Conservation (phyloP, 2,797 vertebrate species). For the Cossypha dichroa region DNA sequence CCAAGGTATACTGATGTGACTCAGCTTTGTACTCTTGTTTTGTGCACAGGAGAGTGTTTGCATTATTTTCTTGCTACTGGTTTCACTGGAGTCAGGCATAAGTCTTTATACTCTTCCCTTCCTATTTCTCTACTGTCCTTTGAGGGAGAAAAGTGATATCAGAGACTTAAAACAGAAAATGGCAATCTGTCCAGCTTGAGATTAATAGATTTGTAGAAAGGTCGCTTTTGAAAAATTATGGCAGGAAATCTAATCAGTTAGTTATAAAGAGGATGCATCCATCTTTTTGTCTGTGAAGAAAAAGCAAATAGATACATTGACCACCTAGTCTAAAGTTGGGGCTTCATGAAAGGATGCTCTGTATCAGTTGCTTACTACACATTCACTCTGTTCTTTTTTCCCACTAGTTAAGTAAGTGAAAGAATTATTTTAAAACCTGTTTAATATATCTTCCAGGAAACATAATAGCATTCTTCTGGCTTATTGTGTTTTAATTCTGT, state of each 20-base stretch:
- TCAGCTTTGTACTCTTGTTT: neutral
- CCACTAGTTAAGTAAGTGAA: neutral
- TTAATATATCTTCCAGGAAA: neutral
- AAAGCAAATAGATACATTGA: neutral
- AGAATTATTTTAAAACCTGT: neutral
- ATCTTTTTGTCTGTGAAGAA: neutral
- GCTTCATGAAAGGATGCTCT: neutral
- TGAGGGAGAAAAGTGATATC: neutral
- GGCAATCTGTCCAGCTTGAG: neutral
- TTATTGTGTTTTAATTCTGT: neutral
- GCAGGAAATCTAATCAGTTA: neutral
- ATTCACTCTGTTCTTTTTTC: neutral
- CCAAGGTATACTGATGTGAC: neutral
- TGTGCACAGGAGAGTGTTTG: neutral
- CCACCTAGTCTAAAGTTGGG: neutral
- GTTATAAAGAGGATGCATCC: neutral
- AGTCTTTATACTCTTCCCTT: neutral
- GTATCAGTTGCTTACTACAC: neutral
- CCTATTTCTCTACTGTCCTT: neutral
- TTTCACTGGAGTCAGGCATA: neutral
- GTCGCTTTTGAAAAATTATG: neutral
- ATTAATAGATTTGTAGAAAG: neutral
- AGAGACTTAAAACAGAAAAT: neutral
- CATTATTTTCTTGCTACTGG: neutral
- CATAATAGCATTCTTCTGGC: neutral